Conservation (phyloP, 2,113 vertebrate species). For the Oryctolagus cuniculus region DNA sequence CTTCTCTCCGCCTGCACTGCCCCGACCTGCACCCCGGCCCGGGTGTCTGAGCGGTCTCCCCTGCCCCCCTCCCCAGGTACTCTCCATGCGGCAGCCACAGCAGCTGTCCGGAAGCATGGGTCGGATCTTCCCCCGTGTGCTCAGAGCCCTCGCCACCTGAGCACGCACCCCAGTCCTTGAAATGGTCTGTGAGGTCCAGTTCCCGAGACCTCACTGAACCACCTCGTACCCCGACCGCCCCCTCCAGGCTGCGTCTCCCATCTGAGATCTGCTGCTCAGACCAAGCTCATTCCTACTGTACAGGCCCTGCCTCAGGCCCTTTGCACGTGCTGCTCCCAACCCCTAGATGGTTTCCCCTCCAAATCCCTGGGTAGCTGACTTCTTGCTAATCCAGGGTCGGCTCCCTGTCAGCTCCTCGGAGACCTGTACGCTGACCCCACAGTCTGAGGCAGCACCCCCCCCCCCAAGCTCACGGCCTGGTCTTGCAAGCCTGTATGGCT, state of each 20-base stretch:
- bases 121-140: background rate
- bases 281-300: background rate
- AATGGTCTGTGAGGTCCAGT: background rate
- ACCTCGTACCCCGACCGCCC: rapidly evolving
- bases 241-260: background rate
- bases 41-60: background rate
- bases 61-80: rapidly evolving
- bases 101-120: background rate
- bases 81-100: background rate
- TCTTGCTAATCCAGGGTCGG: background rate
- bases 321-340: background rate
- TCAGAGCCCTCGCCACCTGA: background rate
- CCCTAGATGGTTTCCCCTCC: background rate
- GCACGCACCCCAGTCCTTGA: background rate
- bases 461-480: background rate
- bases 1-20: background rate
- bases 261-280: background rate
- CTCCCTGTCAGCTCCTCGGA: background rate
- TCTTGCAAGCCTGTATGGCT: background rate
- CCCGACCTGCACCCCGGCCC: too few species aligned
- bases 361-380: background rate
- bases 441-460: rapidly evolving
- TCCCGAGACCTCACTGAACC: too few species aligned
- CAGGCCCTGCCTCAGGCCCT: background rate
- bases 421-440: background rate